Conservation (phyloP, 2,888 invertebrate genomes). For the Pachliopta kotzebuea region DNA sequence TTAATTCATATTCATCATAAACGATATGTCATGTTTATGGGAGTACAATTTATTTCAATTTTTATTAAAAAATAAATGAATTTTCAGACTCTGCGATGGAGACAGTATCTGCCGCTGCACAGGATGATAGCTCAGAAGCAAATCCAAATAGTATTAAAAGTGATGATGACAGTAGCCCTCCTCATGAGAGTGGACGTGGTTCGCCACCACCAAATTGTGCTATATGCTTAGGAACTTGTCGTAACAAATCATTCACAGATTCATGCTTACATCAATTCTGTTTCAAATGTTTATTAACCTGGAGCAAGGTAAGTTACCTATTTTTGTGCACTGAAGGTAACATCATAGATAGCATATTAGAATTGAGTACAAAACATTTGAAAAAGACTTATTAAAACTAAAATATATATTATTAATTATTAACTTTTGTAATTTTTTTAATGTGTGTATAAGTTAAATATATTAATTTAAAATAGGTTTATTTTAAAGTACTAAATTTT, state of each 20-base stretch:
- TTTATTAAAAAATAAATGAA: background rate
- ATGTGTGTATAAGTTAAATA: no score
- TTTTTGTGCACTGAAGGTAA: background rate
- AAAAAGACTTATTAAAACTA: no score
- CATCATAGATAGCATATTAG: background rate
- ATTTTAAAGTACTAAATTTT: no score
- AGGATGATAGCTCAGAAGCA: conserved; percentile 59
- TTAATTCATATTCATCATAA: no score
- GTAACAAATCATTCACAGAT: conserved; percentile 94
- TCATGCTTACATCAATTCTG: conserved; percentile 97
- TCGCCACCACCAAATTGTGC: conserved; percentile 94
- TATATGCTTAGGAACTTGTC: conserved; percentile 92
- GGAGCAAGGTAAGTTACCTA: conserved; percentile 88
- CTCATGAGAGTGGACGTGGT: conserved; percentile 54
- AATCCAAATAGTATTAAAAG: conserved; percentile 72
- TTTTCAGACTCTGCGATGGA: conserved; percentile 51
- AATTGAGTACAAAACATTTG: no score
- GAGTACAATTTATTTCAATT: background rate
- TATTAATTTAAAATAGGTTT: no score
- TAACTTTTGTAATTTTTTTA: no score
- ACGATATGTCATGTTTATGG: background rate
- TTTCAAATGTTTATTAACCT: conserved; percentile 94
- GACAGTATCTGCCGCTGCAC: conserved; percentile 49
- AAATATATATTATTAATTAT: no score
- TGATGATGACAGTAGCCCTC: conserved; percentile 75